Evolutionary conservation across 2,888 invertebrate genomes (phyloP), one percentile per base, ranked within the genome.

Genomic region (Philereme vetulata): DNA sequence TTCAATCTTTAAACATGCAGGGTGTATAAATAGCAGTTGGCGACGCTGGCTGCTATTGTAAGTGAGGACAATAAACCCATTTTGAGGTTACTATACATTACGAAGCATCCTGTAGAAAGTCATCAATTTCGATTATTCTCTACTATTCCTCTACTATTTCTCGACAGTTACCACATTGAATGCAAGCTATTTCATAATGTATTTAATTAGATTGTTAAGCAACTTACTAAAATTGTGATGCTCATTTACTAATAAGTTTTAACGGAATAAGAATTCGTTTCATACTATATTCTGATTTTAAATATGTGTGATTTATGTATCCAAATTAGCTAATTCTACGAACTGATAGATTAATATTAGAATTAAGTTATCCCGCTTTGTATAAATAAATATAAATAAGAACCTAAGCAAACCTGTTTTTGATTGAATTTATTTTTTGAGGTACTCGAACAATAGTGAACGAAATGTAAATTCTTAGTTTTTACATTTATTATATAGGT

Each of bases 261-360:
- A 59, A 55, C 3, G 33, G 33, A 33, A 46, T 58, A 62, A 36
- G 51, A 45, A 51, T 32, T 43, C 21, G 1, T 51, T 51, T 40
- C 34, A 35, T 55, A 42, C 11, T 38, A 43, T 54, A 38, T 54
- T 44, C 10, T 40, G 34, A 45, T 61, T 6, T 10, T 32, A 44
- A 35, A n/a, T 38, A 34, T 38, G 68, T 69, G 70, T 68, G 71
- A 60, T 68, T 67, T 71, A 45, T 45, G n/a, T 62, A 58, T 58
- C 51, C 70, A 71, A 74, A 75, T 77, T 80, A 77, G 73, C 70
- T 74, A 74, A 75, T 68, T 70, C 72, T 79, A 90, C 84, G 92
- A 91, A 91, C 92, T 92, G 91, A 91, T 92, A 90, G 91, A 87
- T 82, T 86, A 88, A 90, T 89, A 50, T 73, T 86, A 84, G 75